phyloP scores from a whole-genome alignment of 2,888 invertebrate species.

The Drosophila borborema region DNA sequence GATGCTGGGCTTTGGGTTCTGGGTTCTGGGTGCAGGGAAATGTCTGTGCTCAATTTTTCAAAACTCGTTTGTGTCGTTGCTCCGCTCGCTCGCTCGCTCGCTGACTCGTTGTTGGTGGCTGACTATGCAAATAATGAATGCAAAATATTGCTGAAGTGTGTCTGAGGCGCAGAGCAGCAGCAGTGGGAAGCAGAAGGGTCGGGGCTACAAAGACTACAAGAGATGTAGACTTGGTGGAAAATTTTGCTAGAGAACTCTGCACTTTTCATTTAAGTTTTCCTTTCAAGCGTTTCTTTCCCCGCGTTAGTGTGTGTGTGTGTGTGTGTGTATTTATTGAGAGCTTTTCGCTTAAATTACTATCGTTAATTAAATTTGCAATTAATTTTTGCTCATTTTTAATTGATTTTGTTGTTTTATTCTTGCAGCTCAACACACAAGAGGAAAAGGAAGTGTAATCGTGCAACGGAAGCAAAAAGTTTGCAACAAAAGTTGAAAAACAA shows the following conservation, averaged over 20 bases:
- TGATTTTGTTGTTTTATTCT: constrained; percentile 3
- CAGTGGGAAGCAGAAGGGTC: too few relatives aligned
- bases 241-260: constrained; percentile 42
- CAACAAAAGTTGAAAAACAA: constrained; percentile 24
- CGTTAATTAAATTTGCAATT: constrained; percentile 65
- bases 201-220: neutral
- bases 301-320: neutral
- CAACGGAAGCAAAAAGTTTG: constrained; percentile 43
- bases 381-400: constrained; percentile 32
- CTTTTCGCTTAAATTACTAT: constrained; percentile 41
- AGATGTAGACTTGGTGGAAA: constrained; percentile 31
- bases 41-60: constrained; percentile 73
- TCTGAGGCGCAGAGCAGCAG: constrained; percentile 43
- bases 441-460: constrained; percentile 43
- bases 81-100: constrained; percentile 30
- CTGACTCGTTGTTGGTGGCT: constrained; percentile 43
- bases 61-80: constrained; percentile 73
- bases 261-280: constrained; percentile 39
- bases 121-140: constrained; percentile 76
- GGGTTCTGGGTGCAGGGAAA: constrained; percentile 1
- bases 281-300: neutral
- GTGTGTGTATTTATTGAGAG: constrained; percentile 25
- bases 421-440: constrained; percentile 43
- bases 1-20: neutral
- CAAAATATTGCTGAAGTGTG: constrained; percentile 75